phyloP scores from a whole-genome alignment of 2,113 vertebrate species.

The Hepsetus odoe region DNA sequence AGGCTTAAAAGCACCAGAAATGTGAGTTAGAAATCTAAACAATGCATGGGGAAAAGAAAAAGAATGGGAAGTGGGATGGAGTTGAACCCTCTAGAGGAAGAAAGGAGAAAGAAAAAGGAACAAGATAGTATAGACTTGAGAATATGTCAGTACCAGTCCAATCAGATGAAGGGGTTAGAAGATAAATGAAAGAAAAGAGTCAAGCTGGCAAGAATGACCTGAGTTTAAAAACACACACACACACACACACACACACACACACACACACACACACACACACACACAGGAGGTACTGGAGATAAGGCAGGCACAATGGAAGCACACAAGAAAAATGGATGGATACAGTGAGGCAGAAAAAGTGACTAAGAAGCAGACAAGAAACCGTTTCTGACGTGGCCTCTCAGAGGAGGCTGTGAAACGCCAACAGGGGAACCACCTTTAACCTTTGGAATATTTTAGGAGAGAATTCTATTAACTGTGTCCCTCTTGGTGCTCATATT shows the following conservation, averaged over 20 bases:
- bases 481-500: background rate
- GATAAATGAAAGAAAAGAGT: slow-evolving; percentile 48
- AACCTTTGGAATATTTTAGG: slow-evolving; percentile 19
- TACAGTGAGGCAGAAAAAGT: slow-evolving; percentile 14
- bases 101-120: slow-evolving; percentile 21
- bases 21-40: background rate
- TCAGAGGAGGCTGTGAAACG: slow-evolving; percentile 14
- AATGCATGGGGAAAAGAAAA: background rate
- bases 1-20: slow-evolving; percentile 1
- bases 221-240: slow-evolving; percentile 18
- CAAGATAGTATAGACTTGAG: slow-evolving; percentile 38
- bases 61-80: slow-evolving; percentile 9
- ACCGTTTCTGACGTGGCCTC: slow-evolving; percentile 38
- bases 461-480: slow-evolving; percentile 7
- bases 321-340: background rate
- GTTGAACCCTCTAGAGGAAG: slow-evolving; percentile 11
- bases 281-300: slow-evolving; percentile 36
- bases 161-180: slow-evolving; percentile 35
- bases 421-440: slow-evolving; percentile 32
- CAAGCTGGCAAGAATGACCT: slow-evolving; percentile 30
- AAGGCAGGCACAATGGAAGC: slow-evolving; percentile 27
- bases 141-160: slow-evolving; percentile 45
- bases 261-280: too few species aligned
- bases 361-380: slow-evolving; percentile 27
- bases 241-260: too few species aligned